Evolutionary conservation across 2,888 invertebrate genomes (phyloP).

Genomic region (Tetranychus piercei): DNA sequence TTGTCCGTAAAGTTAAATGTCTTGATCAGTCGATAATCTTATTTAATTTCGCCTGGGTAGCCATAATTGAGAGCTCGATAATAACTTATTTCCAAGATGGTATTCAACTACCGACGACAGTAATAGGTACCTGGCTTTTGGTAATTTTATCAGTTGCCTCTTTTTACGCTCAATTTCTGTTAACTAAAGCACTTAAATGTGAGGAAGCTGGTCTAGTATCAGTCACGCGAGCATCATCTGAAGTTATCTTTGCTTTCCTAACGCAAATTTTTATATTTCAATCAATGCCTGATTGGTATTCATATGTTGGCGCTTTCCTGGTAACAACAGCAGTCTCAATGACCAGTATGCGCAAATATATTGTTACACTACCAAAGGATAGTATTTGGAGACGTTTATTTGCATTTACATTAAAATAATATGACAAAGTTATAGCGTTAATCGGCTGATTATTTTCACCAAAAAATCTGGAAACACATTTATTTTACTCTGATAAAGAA

Average conservation of each 20-base stretch:
- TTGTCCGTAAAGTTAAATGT: constrained; percentile 58
- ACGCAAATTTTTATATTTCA: constrained; percentile 76
- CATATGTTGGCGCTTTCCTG: constrained; percentile 64
- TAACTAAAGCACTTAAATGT: constrained; percentile 70
- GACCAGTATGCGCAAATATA: constrained; percentile 69
- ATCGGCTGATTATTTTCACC: too few relatives aligned
- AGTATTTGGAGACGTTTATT: constrained; percentile 12
- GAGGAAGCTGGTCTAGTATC: constrained; percentile 72
- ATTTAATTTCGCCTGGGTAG: constrained; percentile 64
- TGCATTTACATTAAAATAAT: constrained; percentile 13
- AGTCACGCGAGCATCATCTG: constrained; percentile 41
- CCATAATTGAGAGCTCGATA: constrained; percentile 43
- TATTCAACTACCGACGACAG: constrained; percentile 62
- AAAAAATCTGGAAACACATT: too few relatives aligned
- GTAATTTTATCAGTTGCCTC: constrained; percentile 34
- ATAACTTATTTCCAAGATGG: constrained; percentile 51
- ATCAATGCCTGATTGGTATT: constrained; percentile 63
- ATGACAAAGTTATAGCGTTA: too few relatives aligned
- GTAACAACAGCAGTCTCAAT: constrained; percentile 66
- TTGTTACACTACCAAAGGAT: constrained; percentile 54
- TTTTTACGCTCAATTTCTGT: constrained; percentile 34
- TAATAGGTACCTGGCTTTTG: constrained; percentile 56
- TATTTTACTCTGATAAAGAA: too few relatives aligned
- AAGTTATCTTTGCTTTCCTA: constrained; percentile 74
- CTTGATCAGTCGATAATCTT: constrained; percentile 76